These are phyloP conservation scores for Furcula furcula DNA, from an alignment of 2,888 invertebrate genomes.

Conservation along the genomic window DNA sequence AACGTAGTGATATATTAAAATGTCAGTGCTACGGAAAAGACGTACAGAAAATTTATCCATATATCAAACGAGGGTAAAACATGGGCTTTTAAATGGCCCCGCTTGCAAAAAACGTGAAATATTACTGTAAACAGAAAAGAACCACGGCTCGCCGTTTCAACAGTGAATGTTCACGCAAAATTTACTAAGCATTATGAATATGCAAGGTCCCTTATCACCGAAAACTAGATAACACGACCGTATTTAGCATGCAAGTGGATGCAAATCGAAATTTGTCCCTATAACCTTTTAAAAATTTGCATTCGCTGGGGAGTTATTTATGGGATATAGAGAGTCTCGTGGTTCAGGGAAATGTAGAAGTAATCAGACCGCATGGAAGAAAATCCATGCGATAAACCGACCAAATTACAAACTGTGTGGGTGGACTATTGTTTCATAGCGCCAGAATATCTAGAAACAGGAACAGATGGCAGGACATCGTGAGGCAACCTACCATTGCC, in stretches of 20 bases:
- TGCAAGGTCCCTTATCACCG: conserved; percentile 31
- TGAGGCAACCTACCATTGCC: too few species aligned
- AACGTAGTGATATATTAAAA: conserved; percentile 6
- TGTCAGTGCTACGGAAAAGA: conserved; percentile 12
- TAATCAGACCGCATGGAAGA: too few species aligned
- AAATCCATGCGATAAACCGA: too few species aligned
- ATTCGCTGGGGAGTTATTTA: too few species aligned
- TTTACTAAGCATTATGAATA: conserved; percentile 33
- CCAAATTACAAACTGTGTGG: too few species aligned
- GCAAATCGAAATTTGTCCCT: not conserved
- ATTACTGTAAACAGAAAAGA: conserved; percentile 42
- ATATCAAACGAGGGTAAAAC: conserved; percentile 34
- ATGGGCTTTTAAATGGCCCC: conserved; percentile 33
- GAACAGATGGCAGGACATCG: too few species aligned
- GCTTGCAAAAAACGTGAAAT: conserved; percentile 36
- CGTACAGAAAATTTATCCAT: conserved; percentile 28
- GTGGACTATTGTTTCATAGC: too few species aligned
- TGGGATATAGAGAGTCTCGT: too few species aligned
- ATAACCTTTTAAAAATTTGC: not conserved
- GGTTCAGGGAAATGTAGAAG: too few species aligned
- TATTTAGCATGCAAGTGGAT: not conserved
- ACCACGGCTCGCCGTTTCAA: conserved; percentile 27
- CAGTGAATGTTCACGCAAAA: conserved; percentile 26
- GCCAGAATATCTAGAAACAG: too few species aligned
- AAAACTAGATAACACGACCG: conserved; percentile 26